Conservation (phyloP, 1,140 invertebrate species). For the Melipona quadrifasciata region DNA sequence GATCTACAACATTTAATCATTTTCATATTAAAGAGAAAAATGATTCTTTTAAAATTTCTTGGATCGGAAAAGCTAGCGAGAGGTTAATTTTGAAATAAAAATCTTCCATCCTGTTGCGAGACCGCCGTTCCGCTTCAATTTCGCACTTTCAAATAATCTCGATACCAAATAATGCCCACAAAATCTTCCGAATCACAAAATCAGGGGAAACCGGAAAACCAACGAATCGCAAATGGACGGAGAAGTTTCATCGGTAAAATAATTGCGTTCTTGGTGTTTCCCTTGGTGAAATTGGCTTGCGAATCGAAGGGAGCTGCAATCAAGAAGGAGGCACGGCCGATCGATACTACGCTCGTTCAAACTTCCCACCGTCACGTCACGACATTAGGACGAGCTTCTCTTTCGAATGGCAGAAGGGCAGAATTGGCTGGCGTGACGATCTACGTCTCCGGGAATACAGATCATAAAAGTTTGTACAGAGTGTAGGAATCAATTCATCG, state of each 20-base stretch:
- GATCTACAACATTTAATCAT: too few species aligned
- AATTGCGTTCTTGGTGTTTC: neutral
- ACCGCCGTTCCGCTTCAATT: too few species aligned
- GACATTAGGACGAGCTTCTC: neutral
- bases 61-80: too few species aligned
- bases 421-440: neutral
- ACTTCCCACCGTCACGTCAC: neutral
- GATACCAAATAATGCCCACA: neutral
- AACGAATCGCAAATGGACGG: neutral
- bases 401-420: neutral
- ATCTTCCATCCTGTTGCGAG: too few species aligned
- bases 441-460: neutral
- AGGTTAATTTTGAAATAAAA: too few species aligned
- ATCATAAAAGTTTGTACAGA: slow-evolving; percentile 4
- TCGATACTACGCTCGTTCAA: neutral
- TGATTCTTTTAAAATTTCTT: too few species aligned
- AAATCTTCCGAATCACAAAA: neutral
- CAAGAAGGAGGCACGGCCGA: neutral
- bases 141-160: neutral
- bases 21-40: too few species aligned
- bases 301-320: neutral
- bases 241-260: neutral
- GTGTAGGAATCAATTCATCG: slow-evolving; percentile 26
- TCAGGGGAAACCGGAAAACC: neutral
- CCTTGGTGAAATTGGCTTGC: neutral